Conservation (phyloP, 1,140 invertebrate species). For the Semibalanus balanoides region DNA sequence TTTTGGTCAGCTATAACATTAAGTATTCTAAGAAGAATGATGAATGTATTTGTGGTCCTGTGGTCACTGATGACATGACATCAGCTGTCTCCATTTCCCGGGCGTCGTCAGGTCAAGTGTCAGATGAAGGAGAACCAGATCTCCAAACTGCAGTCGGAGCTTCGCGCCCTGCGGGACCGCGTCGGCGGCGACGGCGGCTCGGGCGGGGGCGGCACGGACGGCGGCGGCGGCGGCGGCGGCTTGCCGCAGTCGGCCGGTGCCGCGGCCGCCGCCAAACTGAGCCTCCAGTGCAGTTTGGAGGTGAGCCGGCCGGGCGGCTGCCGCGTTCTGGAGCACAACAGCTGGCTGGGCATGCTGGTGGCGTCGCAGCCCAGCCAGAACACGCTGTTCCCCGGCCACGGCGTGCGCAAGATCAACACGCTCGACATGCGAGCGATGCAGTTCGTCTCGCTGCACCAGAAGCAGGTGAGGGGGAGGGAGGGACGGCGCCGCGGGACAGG, state of each 20-base stretch:
- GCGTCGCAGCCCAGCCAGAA: slow-evolving; percentile 55
- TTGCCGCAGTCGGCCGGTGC: background rate
- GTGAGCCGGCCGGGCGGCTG: slow-evolving; percentile 45
- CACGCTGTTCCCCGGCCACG: slow-evolving; percentile 54
- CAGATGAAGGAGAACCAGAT: slow-evolving; percentile 29
- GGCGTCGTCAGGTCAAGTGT: slow-evolving; percentile 25
- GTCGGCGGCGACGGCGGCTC: background rate
- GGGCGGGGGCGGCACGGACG: background rate
- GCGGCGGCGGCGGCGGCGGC: background rate
- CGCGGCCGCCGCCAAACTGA: slow-evolving; percentile 5
- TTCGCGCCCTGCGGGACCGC: slow-evolving; percentile 9
- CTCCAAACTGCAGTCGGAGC: slow-evolving; percentile 22
- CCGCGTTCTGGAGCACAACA: slow-evolving; percentile 55
- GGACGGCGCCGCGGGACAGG: too few species aligned
- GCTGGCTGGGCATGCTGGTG: slow-evolving; percentile 42
- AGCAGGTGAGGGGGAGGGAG: slow-evolving; percentile 24
- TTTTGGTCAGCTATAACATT: too few species aligned
- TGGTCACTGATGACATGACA: too few species aligned
- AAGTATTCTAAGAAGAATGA: too few species aligned
- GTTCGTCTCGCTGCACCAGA: slow-evolving; percentile 47
- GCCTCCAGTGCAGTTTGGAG: slow-evolving; percentile 8
- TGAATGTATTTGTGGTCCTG: too few species aligned
- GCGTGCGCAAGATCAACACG: slow-evolving; percentile 56
- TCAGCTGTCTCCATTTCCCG: too few species aligned
- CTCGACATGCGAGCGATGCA: slow-evolving; percentile 28